phyloP scores from a whole-genome alignment of 2,797 vertebrate species.

The Pelobates cultripes region DNA sequence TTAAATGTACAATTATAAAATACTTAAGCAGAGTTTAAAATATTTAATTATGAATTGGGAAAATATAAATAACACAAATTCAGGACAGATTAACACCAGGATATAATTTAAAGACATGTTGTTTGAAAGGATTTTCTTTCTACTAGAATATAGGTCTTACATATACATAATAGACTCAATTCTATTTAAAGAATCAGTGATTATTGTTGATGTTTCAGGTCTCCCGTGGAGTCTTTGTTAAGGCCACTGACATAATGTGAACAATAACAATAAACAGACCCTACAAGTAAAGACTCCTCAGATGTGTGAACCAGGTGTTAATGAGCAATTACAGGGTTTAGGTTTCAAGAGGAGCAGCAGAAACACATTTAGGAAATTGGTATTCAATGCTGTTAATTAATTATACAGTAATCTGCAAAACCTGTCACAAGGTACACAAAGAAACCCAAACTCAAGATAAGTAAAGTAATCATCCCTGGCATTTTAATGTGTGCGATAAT shows the following conservation, averaged over 20 bases:
- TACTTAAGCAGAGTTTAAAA: neutral
- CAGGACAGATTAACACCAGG: neutral
- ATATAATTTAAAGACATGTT: neutral
- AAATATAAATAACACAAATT: neutral
- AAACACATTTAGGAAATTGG: neutral
- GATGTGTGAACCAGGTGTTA: conserved; percentile 1
- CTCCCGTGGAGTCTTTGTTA: neutral
- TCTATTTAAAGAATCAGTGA: conserved; percentile 3
- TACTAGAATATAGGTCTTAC: neutral
- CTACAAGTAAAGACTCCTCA: neutral
- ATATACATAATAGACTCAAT: neutral
- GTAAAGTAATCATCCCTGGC: conserved; percentile 4
- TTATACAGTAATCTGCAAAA: conserved; percentile 1
- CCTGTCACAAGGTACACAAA: conserved; percentile 3
- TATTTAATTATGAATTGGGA: neutral
- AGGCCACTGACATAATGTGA: conserved; percentile 4
- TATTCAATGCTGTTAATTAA: conserved; percentile 5
- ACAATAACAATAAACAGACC: conserved; percentile 5
- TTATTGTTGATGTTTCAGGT: neutral
- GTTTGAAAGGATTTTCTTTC: neutral
- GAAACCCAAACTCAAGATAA: neutral
- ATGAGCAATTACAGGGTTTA: conserved; percentile 3
- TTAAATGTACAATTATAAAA: neutral
- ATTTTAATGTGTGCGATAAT: neutral
- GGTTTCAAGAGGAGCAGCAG: neutral